Evolutionary conservation across 2,888 invertebrate species (phyloP), one percentile per base, ranked within the genome.

Genomic region (Uloborus plumipes): DNA sequence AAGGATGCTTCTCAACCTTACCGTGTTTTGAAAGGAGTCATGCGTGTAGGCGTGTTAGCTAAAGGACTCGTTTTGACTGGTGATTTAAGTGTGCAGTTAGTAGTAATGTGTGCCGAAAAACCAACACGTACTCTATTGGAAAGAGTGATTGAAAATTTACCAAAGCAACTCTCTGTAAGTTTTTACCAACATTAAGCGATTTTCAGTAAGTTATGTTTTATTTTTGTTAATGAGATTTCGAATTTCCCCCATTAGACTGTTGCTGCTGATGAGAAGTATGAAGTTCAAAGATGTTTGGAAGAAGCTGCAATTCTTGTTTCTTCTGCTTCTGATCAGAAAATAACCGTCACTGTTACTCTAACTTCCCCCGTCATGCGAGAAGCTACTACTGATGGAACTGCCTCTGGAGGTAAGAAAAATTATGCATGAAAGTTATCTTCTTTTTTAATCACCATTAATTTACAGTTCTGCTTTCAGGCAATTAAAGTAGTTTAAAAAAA

Each of bases 61-160:
- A 96, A 96, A 88, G 95, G 97, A 58, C 92, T 99, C 84, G 91
- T 99, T 87, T 91, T 99, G 31, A 93, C 94, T 85, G 96, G 96
- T 9, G 98, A 99, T 90, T 93, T 93, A 85, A 92, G 93, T 88
- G 97, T 99, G 77, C 94, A 97, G 87, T 91, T 99, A 85, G 98
- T 99, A 53, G 96, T 99, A 74, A 91, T 99, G 77, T 98, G 98
- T 89, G 94, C 96, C 79, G 96, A 97, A 89, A 96, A 97, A 87
- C 99, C 99, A 82, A 98, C 98, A 0, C 85, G 91, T 69, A 93
- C 94, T 67, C 91, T 98, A 86, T 91, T 99, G 84, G 94, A 95
- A 88, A 93, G 95, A 86, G 95, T 98, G 26, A 94, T 94, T 51
- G 93, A 94, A 86, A 93, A 94, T 87, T 91, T 98, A 88, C 96